Conservation (phyloP, 2,797 vertebrate genomes). For the Micromesistius poutassou region DNA sequence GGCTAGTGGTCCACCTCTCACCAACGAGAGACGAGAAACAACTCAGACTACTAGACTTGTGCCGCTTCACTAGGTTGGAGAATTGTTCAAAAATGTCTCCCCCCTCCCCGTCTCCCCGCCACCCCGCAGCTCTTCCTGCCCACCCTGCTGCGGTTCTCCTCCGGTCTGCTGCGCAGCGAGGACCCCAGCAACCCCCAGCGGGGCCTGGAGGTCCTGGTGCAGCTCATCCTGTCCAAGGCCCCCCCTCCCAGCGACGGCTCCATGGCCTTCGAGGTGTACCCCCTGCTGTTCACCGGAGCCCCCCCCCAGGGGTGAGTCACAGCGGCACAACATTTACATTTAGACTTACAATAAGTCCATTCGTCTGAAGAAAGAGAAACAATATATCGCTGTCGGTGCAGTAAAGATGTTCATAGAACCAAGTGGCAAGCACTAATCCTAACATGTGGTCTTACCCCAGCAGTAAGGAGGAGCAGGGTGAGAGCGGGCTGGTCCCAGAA, state of each 20-base stretch:
- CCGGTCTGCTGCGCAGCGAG: conserved; percentile 67
- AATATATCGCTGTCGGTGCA: no score
- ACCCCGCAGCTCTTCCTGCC: conserved; percentile 84
- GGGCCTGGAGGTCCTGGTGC: conserved; percentile 78
- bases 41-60: background rate
- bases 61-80: background rate
- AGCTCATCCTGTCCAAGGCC: conserved; percentile 90
- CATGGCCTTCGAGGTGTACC: conserved; percentile 96
- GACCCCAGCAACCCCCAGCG: conserved; percentile 64
- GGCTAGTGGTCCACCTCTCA: background rate
- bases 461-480: conserved; percentile 32
- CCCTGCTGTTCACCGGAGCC: conserved; percentile 78
- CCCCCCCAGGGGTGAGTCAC: conserved; percentile 73
- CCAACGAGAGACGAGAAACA: no score
- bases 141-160: conserved; percentile 79
- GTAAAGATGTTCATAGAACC: no score
- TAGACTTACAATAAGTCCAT: no score
- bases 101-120: no score
- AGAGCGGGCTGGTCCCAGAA: conserved; percentile 70
- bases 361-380: no score
- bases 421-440: background rate
- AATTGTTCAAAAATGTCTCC: no score
- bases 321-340: background rate
- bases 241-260: conserved; percentile 85
- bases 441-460: background rate